These are phyloP conservation scores for Limnodromus scolopaceus DNA, from an alignment of 2,797 vertebrate genomes.

Conservation along the genomic window DNA sequence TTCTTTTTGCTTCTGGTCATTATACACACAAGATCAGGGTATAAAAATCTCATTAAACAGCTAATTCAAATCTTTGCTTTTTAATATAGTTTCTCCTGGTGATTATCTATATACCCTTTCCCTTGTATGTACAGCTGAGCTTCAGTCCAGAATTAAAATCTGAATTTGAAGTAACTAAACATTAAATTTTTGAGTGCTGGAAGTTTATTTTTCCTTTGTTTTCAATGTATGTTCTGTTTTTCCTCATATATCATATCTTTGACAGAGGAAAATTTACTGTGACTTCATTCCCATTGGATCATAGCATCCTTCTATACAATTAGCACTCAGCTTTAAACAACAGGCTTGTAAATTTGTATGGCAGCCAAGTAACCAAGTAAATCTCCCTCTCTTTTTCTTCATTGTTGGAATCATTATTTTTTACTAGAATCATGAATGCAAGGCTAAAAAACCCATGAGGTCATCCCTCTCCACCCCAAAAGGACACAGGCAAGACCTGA, in stretches of 20 bases:
- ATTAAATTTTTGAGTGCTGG: background rate
- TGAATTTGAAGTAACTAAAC: background rate
- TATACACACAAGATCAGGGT: background rate
- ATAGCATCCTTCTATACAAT: constrained; percentile 22
- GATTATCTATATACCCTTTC: background rate
- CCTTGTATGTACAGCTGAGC: background rate
- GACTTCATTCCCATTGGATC: constrained; percentile 31
- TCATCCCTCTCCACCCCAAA: background rate
- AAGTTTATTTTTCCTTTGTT: background rate
- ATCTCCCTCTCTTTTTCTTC: background rate
- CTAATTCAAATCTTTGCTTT: background rate
- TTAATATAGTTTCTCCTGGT: background rate
- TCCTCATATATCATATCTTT: background rate
- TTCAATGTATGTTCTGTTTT: background rate
- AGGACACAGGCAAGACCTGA: background rate
- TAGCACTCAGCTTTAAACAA: constrained; percentile 13
- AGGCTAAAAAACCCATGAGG: background rate
- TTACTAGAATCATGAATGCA: background rate
- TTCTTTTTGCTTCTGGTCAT: constrained; percentile 12
- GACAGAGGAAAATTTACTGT: background rate
- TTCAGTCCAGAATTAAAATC: constrained; percentile 6
- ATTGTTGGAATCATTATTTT: background rate
- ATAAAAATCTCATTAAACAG: background rate
- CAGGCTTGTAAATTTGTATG: background rate
- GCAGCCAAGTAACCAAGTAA: background rate